Evolutionary conservation across 2,797 vertebrate genomes (phyloP).

Genomic region (Petrocephalus sullivani): DNA sequence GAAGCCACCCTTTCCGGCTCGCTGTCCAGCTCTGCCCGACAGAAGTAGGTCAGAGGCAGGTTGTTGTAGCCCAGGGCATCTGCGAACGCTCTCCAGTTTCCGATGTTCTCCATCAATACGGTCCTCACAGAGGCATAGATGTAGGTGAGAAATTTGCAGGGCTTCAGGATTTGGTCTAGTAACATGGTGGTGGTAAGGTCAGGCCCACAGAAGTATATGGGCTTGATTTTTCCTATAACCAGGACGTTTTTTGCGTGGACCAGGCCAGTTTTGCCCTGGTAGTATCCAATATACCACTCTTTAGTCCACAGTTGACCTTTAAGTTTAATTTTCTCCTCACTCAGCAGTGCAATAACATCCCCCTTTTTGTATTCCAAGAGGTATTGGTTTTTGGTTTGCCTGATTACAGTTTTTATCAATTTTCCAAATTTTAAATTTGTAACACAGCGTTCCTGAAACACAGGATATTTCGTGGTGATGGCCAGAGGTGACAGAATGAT

Average conservation of each 20-base stretch:
- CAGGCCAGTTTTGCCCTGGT: slow-evolving; percentile 85
- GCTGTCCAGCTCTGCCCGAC: slow-evolving; percentile 81
- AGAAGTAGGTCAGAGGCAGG: slow-evolving; percentile 81
- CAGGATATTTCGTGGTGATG: slow-evolving; percentile 76
- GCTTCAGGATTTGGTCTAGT: slow-evolving; percentile 88
- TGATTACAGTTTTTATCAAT: slow-evolving; percentile 84
- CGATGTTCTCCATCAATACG: slow-evolving; percentile 91
- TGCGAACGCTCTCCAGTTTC: slow-evolving; percentile 85
- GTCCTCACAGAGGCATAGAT: slow-evolving; percentile 93
- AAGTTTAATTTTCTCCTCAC: slow-evolving; percentile 88
- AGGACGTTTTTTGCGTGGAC: slow-evolving; percentile 91
- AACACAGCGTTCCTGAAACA: slow-evolving; percentile 84
- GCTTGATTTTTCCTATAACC: slow-evolving; percentile 79
- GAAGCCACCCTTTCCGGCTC: slow-evolving; percentile 90
- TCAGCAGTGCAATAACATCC: slow-evolving; percentile 82
- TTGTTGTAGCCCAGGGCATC: slow-evolving; percentile 83
- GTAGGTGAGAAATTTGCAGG: slow-evolving; percentile 95
- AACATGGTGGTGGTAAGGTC: slow-evolving; percentile 81
- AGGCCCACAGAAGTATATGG: slow-evolving; percentile 77
- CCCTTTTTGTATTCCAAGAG: slow-evolving; percentile 95
- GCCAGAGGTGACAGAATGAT: slow-evolving; percentile 88
- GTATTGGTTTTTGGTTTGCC: slow-evolving; percentile 90
- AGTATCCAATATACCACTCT: slow-evolving; percentile 96
- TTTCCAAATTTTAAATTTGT: slow-evolving; percentile 83
- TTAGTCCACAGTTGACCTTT: slow-evolving; percentile 91